Evolutionary conservation across 2,888 invertebrate genomes (phyloP), one percentile per base, ranked within the genome.

Genomic region (Eupithecia pulchellata): DNA sequence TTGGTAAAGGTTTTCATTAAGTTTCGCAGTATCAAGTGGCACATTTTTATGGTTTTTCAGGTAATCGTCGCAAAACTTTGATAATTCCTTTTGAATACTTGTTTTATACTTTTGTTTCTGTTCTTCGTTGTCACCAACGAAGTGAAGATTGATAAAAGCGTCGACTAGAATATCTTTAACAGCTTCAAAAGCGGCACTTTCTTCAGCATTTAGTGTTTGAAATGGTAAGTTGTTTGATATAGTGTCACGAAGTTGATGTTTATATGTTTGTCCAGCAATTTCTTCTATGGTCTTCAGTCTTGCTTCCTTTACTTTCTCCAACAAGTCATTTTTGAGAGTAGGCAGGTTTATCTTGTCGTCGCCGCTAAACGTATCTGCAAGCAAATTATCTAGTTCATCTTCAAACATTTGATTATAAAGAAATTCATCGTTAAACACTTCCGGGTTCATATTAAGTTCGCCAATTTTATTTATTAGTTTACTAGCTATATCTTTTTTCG

Each of bases 141-240:
- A 87, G 73, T 86, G 81, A 63, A 91, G 78, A 66, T 85, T 85
- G 14, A 91, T 84, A 73, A 86, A 91, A 17, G 89, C 88, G 65
- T 91, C 89, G 17, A 85, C 87, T 57, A 91, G 64, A 68, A 82
- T 82, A 42, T 90, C 87, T 81, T 88, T 90, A 2, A 91, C 73
- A 6, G 81, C 64, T 73, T 90, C 86, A 68, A 91, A 84, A 27
- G 79, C 78, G 20, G 79, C 82, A 68, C 79, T 72, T 72, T 86
- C 86, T 14, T 87, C 86, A 8, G n/a, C 20, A 8, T 83, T 65
- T 2, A 82, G 42, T 32, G 75, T 71, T 9, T 71, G 68, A n/a
- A 75, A 70, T n/a, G 86, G 84, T 34, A 89, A 74, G n/a, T 81
- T 81, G 25, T 80, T 82, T n/a, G 84, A 80, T 67, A 90, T 79